Base-by-base conservation (phyloP, 2,113 vertebrate genomes). In the Boulengeromyrus knoepffleri region DNA sequence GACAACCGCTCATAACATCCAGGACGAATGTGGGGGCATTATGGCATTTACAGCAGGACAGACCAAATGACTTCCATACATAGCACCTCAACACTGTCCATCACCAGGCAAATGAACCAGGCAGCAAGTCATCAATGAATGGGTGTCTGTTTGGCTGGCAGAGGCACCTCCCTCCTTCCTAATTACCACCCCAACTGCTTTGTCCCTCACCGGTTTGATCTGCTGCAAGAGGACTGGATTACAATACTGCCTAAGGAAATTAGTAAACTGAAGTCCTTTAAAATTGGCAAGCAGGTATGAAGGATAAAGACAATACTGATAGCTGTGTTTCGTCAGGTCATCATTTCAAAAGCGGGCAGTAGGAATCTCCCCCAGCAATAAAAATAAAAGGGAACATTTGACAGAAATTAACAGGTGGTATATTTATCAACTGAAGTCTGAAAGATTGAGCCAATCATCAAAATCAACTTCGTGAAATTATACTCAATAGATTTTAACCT, bases 201-300 rank as follows among this genome's bases (percentile, higher is more conserved):
- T 87, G 89, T 92, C 90, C 58, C 91, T 92, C 88, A 91, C 89
- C 46, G 90, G 91, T 91, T 89, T 74, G 42, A 90, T 93, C 91
- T 90, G 8, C 90, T 62, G 91, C 12, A 87, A 50, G 88, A 85
- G 89, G 85, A 88, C 58, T 1, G 9, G 62, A 70, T 84, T 90
- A 83, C 90, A 95, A 95, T 94, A 95, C 94, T 95, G 94, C 92
- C 42, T 77, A 91, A 92, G 56, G 89, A 94, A 92, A 50, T 49
- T 88, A 89, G 91, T 94, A 93, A 94, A 94, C 92, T 91, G 89
- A 93, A 90, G n/a, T 91, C 90, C 90, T 91, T 90, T 46, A 89
- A 88, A 90, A 94, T 95, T 95, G 95, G 94, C 95, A 94, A 95
- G 87, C 90, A 89, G 88, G 77, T 8, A 90, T 87, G 13, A 86